Evolutionary conservation across 1,140 invertebrate genomes (phyloP), one percentile per base, ranked within the genome.

Genomic region (Plutomurus gul): DNA sequence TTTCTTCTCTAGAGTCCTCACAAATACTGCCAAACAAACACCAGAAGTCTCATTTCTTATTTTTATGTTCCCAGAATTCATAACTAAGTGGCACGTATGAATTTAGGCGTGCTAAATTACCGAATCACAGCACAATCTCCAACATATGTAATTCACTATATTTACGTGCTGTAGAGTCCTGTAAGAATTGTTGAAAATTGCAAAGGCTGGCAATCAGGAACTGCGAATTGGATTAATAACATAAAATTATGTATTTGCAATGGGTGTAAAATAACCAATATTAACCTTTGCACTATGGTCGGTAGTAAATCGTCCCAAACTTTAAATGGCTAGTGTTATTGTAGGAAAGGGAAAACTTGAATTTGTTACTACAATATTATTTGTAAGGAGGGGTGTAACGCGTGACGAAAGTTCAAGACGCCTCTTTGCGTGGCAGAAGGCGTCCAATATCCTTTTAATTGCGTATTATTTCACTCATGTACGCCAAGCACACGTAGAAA

Each of bases 331-430:
- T 20, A 18, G 43, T 47, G 4, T 51, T 11, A 51, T 22, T 51
- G 47, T n/a, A 51, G 47, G 3, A 22, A 20, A 47, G 20, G 20
- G 20, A 51, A 51, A 20, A 51, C 4, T n/a, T 51, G 20, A 22
- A 13, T 6, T 51, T 49, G 20, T 22, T 51, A 51, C 47, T 51
- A 51, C 20, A 10, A 22, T 10, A 51, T 8, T 51, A 10, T 11
- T 51, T 0, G 43, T 18, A 65, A 30, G 56, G n/a, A 73, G 18
- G 73, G 73, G 73, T 43, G 73, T 47, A 30, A 8, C 73, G 73
- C 73, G 43, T 75, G 73, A 75, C 73, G 73, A 49, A 75, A 36
- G 43, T 75, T 75, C 46, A 43, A 33, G 13, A 39, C 73, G 73
- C 73, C 73, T 75, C 73, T 46, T 75, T 75, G 43, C 43, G 70